Base-by-base conservation (phyloP, 2,888 invertebrate species). In the Polia nebulosa region DNA sequence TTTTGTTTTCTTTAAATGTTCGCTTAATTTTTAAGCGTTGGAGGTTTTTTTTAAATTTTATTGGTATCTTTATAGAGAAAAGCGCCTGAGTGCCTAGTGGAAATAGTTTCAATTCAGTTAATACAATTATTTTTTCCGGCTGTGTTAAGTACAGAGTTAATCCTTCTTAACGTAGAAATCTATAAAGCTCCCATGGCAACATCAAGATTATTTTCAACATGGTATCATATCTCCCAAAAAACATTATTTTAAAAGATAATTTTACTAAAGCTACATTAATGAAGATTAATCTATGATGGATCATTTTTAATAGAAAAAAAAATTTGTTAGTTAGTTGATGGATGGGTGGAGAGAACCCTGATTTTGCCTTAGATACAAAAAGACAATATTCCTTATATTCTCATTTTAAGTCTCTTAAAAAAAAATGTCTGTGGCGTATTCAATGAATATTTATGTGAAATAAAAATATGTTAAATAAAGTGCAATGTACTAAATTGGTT, bases 281-380 rank as follows among this genome's bases (percentile, higher is more conserved):
- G 45, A 68, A 58, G 68, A 74, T 67, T 39, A 29, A 39, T 61
- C 20, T 20, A 20, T 65, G 11, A 47, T 15, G 29, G 13, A 22
- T 2, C 13, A 49, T 70, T 52, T 55, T 36, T n/a, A 29, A 56
- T 17, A 41, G 1, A 20, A 25, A 49, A 0, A 29, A 53, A 25
- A 41, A 41, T 60, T 17, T 61, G 13, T 61, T 61, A 62, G 17
- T 13, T 39, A 27, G n/a, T 27, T 60, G 69, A 47, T 53, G 47
- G 60, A 69, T 75, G 41, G 22, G 17, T 32, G n/a, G n/a, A n/a
- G n/a, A n/a, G 29, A 41, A 32, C 9, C 17, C 11, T 32, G n/a
- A 13, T n/a, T 47, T 52, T 45, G 11, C 20, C 39, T 22, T 41
- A 36, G 9, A 25, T 25, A 49, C 20, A 29, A 39, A 22, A 7